A percentile compares a stretch with the other conserved stretches of the same genome.
These are phyloP conservation scores for Drosophila virilis DNA, from an alignment of 1,140 invertebrate genomes.

Conservation along the genomic window DNA sequence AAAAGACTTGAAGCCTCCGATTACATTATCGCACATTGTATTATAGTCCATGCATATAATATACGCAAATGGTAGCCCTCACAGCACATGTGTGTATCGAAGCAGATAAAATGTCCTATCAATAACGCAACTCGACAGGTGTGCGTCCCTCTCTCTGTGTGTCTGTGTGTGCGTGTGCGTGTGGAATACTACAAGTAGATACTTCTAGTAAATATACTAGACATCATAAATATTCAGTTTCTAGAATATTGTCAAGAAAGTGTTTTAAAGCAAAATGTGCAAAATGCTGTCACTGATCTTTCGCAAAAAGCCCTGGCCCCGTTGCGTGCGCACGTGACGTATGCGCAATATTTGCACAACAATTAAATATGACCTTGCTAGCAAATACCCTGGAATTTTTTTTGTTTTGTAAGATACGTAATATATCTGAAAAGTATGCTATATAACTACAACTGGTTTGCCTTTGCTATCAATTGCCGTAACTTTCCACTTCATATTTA, in stretches of 20 bases:
- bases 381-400: conserved; percentile 11
- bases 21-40: conserved; percentile 37
- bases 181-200: not conserved
- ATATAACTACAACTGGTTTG: not conserved
- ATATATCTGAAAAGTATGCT: conserved; percentile 46
- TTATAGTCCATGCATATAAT: conserved; percentile 3
- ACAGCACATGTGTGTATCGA: conserved; percentile 26
- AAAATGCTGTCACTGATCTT: conserved; percentile 19
- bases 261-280: not conserved
- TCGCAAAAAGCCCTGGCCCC: conserved; percentile 39
- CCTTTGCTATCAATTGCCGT: too few species aligned
- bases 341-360: conserved; percentile 38
- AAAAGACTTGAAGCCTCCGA: conserved; percentile 27
- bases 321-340: conserved; percentile 32
- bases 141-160: not conserved
- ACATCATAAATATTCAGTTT: not conserved
- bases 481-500: too few species aligned
- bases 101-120: conserved; percentile 46
- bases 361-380: not conserved
- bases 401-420: not conserved
- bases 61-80: not conserved
- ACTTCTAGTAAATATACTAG: not conserved
- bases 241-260: conserved; percentile 13
- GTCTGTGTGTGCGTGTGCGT: not conserved
- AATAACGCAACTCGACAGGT: conserved; percentile 10